phyloP scores from a whole-genome alignment of 1,140 invertebrate genomes.

The Tribolium castaneum region DNA sequence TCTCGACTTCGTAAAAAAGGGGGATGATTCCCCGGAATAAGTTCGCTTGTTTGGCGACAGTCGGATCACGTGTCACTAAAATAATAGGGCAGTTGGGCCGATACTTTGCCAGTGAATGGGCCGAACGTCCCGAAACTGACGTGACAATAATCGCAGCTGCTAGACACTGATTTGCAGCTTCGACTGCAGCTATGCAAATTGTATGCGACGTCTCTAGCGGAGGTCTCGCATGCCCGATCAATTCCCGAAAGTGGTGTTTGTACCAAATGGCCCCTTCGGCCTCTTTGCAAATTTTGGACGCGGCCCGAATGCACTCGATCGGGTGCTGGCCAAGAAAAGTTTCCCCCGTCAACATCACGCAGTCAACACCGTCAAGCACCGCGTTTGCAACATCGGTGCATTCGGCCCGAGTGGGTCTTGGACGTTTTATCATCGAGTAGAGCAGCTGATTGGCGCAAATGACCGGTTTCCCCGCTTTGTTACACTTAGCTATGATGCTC shows the following conservation, averaged over 20 bases:
- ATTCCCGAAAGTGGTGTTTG: conserved; percentile 65
- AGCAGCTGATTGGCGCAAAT: conserved; percentile 98
- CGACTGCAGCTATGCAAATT: conserved; percentile 84
- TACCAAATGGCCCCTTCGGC: conserved; percentile 97
- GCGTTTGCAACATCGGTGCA: conserved; percentile 97
- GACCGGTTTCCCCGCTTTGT: conserved; percentile 92
- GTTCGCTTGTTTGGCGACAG: conserved; percentile 80
- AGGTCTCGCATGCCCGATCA: conserved; percentile 5
- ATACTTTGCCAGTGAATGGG: conserved; percentile 82
- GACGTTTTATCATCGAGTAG: conserved; percentile 97
- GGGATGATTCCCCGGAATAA: conserved; percentile 77
- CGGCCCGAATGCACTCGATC: conserved; percentile 88
- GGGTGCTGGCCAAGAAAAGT: conserved; percentile 97
- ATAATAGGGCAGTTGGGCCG: conserved; percentile 86
- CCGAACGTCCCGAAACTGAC: conserved; percentile 84
- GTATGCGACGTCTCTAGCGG: conserved; percentile 67
- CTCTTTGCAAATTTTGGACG: conserved; percentile 96
- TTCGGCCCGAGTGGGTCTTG: conserved; percentile 93
- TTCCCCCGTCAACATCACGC: conserved; percentile 97
- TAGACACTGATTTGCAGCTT: conserved; percentile 81
- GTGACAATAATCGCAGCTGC: conserved; percentile 86
- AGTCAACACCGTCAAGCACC: conserved; percentile 95
- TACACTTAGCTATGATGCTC: conserved; percentile 90
- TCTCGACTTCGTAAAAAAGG: conserved; percentile 37
- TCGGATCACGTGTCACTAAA: conserved; percentile 78